Evolutionary conservation across 1,140 invertebrate species (phyloP), one percentile per base, ranked within the genome.

Genomic region (Mizuhopecten yessoensis): DNA sequence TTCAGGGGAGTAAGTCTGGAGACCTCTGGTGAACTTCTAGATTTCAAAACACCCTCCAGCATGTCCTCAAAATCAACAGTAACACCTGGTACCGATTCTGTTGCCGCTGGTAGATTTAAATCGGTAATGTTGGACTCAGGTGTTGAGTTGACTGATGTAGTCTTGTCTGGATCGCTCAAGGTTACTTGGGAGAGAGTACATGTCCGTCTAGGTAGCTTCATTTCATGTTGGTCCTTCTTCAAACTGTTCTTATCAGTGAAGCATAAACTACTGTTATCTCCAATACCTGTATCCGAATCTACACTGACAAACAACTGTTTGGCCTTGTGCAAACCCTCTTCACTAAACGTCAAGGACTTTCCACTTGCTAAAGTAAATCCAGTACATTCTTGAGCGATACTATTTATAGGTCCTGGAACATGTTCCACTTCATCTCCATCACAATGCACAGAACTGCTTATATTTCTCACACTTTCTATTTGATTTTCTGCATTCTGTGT

Each of bases 291-390:
- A 75, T 75, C 57, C n/a, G 9, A 75, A 5, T 75, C 57, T 75
- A 75, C 3, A 75, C 57, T 29, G 57, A 88, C 57, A 13, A 92
- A 92, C 33, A 92, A 29, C 29, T 45, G 88, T 42, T 90, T 89
- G 23, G 86, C 92, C 33, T 87, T 86, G 34, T 75, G 75, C 10
- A 93, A 29, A 36, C 42, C 88, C 39, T 89, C 33, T 87, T 91
- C 89, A 42, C 20, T 89, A 9, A 93, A 88, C n/a, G 29, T 87
- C 15, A 93, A 20, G 34, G 20, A n/a, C 34, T 88, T 92, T 9
- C 91, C 90, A 87, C 75, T 88, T 23, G 92, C 92, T 49, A 86
- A 91, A 15, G 89, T 34, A 90, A 93, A 93, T 11, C 90, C 91
- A 39, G 45, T 34, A 93, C 89, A 88, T 9, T 5, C 45, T 49